Base-by-base conservation (phyloP, 1,140 invertebrate genomes). In the Drosophila willistoni region DNA sequence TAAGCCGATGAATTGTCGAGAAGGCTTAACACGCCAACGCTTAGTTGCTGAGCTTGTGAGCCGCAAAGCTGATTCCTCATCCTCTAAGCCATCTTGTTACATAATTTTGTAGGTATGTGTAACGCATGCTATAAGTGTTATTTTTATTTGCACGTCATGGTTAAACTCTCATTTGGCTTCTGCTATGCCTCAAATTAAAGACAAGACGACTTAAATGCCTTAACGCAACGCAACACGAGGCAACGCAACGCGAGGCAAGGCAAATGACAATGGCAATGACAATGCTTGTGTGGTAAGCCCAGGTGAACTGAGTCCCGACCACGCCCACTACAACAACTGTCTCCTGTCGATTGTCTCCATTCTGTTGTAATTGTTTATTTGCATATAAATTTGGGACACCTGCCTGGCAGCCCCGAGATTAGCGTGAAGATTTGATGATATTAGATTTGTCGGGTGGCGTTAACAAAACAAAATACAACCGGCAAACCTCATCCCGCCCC, bases 181-280 rank as follows among this genome's bases (percentile, higher is more conserved):
- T 10, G 44, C 44, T 51, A 65, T 57, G 62, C 66, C 51, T 44
- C 59, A 87, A 89, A 89, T 87, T 87, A 76, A 80, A 83, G 80
- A 83, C 71, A 81, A 81, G 75, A 81, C 81, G 82, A 83, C 82
- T 86, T 86, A 87, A 65, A 79, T 70, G 82, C 73, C 79, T 87
- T 79, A 79, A 87, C 76, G 79, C 76, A 55, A 66, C 82, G 68
- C 72, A 29, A 25, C 2, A 3, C 4, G 3, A 25, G 2, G 25
- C 25, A 25, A 29, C 0, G 29, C 1, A 29, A 25, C 4, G 25
- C 25, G 0, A 29, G 29, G 29, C 29, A 29, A 29, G 6, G 29
- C 29, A 29, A 25, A 25, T 25, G 42, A 56, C 65, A 86, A 87
- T 87, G 85, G 17, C 44, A 39, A 85, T 85, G 82, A 82, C 73